A percentile compares a stretch with the other conserved stretches of the same genome.
Conservation (phyloP, 2,888 invertebrate species). For the Oxytorus armatus region DNA sequence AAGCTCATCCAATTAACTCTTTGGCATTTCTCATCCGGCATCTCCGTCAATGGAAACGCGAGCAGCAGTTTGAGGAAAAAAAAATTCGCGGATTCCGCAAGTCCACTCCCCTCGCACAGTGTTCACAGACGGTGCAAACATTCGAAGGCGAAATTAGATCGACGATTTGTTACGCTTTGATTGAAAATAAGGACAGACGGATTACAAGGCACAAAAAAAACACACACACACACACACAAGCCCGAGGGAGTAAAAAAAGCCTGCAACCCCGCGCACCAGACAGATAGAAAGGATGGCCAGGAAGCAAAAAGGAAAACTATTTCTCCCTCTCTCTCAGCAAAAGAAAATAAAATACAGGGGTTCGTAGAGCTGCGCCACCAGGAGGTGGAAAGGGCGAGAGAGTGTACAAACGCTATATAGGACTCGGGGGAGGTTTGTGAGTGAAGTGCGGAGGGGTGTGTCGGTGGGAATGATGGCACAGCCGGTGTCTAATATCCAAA, state of each 20-base stretch:
- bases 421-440: neutral
- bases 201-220: slow-evolving; percentile 21
- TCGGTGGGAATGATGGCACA: slow-evolving; percentile 61
- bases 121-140: slow-evolving; percentile 17
- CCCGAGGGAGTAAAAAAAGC: neutral
- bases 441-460: slow-evolving; percentile 19
- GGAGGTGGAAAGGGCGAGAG: slow-evolving; percentile 35
- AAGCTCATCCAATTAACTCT: slow-evolving; percentile 7
- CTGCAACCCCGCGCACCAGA: neutral
- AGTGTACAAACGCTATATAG: neutral
- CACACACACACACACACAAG: slow-evolving; percentile 17
- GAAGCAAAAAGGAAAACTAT: slow-evolving; percentile 21
- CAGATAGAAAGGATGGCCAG: slow-evolving; percentile 29
- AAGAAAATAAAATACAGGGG: slow-evolving; percentile 44
- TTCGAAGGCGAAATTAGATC: slow-evolving; percentile 53
- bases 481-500: slow-evolving; percentile 65
- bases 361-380: slow-evolving; percentile 31
- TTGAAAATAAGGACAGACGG: slow-evolving; percentile 54
- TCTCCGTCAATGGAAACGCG: neutral
- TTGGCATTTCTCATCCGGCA: neutral
- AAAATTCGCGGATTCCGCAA: neutral
- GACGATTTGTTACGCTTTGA: slow-evolving; percentile 61
- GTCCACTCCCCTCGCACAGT: neutral
- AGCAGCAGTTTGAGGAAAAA: neutral
- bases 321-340: slow-evolving; percentile 4